Conservation (phyloP, 2,888 invertebrate genomes). For the Strigamia maritima region DNA sequence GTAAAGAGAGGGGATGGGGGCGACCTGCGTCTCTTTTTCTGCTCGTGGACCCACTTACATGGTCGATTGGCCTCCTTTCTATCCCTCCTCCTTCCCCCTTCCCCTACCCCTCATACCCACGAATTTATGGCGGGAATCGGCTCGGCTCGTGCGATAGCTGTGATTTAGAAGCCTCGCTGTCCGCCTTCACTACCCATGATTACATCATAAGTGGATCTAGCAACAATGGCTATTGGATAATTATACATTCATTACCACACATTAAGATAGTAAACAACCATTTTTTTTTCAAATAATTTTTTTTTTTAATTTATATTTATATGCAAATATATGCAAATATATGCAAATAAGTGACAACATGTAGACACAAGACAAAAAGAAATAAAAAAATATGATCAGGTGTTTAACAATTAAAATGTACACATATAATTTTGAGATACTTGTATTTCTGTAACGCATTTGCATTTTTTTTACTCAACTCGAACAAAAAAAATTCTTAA, state of each 20-base stretch:
- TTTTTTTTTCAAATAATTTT: no score
- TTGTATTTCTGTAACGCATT: no score
- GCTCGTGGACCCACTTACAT: constrained; percentile 23
- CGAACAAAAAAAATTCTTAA: no score
- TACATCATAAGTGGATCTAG: not conserved
- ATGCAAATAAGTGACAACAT: no score
- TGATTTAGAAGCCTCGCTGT: constrained; percentile 20
- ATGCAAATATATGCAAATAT: no score
- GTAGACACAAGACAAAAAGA: no score
- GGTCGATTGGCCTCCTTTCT: constrained; percentile 9
- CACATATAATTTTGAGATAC: no score
- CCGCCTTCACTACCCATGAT: constrained; percentile 20
- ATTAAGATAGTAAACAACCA: not conserved
- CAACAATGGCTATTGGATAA: not conserved
- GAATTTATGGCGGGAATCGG: constrained; percentile 23
- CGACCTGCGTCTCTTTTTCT: constrained; percentile 11
- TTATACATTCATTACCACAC: constrained; percentile 7
- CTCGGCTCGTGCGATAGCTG: constrained; percentile 23
- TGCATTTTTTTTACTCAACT: no score
- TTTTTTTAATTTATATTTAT: no score
- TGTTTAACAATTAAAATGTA: no score
- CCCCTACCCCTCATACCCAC: not conserved
- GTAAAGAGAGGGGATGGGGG: not conserved
- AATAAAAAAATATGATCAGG: no score
- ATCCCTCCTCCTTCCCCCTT: not conserved